Evolutionary conservation across 2,888 invertebrate species (phyloP), one percentile per base, ranked within the genome.

Genomic region (Drosophila stalkeri): DNA sequence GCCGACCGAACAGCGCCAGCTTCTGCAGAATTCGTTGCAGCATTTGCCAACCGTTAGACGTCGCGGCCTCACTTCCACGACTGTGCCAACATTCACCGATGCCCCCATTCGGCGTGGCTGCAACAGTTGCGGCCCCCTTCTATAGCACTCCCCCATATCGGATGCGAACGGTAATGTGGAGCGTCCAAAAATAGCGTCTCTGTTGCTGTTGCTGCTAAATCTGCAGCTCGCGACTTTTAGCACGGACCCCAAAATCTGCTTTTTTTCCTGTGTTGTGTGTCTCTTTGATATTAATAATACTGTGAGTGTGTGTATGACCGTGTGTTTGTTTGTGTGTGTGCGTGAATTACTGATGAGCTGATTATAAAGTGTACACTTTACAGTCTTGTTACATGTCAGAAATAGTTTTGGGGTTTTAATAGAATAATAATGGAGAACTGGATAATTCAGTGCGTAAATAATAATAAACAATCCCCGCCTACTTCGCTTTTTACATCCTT

Each of bases 151-250:
- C 63, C 64, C 52, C 59, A 73, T 59, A 6, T 41, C 20, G 47
- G 47, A 47, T n/a, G 43, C 56, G 56, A 44, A 23, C 51, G 57
- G 57, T 37, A 81, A 81, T 71, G 75, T 87, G 80, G 82, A 76
- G 65, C 85, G 74, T 74, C 82, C 82, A 74, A 79, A 83, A 83
- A 83, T 83, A 83, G 88, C 55, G 39, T 11, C 49, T 49, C 39
- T 56, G 65, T 63, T 46, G 65, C 63, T 49, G 46, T 55, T 41
- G 59, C 43, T 49, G 62, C 65, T 79, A 79, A 78, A 78, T 78
- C 79, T 67, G 64, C 63, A 60, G 72, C 65, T 67, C 51, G 67
- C 64, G 62, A 60, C 54, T 35, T 75, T 70, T 52, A 85, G 72
- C 87, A 85, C 85, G 79, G 64, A 41, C 67, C 46, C 44, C 56